Conservation (phyloP, 2,888 invertebrate species). For the Drosophila melanocephala region DNA sequence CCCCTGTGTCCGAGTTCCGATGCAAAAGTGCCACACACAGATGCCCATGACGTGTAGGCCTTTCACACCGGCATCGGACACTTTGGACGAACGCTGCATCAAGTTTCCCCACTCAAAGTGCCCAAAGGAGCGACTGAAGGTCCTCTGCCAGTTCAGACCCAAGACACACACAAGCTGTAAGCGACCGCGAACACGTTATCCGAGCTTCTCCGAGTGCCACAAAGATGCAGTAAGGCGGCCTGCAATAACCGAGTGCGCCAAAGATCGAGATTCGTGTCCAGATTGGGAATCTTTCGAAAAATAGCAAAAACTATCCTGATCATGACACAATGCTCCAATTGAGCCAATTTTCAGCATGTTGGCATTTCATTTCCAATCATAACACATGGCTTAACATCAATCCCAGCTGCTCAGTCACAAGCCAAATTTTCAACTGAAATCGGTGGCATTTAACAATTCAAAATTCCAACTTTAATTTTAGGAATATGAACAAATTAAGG, state of each 20-base stretch:
- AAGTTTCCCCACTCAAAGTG: constrained; percentile 5
- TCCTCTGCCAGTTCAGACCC: neutral
- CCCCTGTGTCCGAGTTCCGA: neutral
- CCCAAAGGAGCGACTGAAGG: rapidly evolving
- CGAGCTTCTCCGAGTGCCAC: constrained; percentile 55
- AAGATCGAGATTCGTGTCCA: neutral
- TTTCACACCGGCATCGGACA: neutral
- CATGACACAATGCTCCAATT: no score
- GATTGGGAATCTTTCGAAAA: neutral
- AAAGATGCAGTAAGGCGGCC: neutral
- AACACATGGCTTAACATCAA: neutral
- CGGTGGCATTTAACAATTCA: neutral
- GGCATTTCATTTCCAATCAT: constrained; percentile 4
- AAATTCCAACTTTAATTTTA: constrained; percentile 10
- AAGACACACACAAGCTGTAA: neutral
- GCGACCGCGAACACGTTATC: constrained; percentile 41
- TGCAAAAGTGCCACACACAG: neutral
- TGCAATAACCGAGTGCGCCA: constrained; percentile 12
- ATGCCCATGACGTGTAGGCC: constrained; percentile 7
- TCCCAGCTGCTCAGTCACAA: neutral
- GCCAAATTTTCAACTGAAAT: neutral
- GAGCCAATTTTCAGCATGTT: neutral
- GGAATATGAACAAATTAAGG: constrained; percentile 20
- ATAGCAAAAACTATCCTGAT: neutral
- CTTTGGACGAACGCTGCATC: neutral